Base-by-base conservation (phyloP, 2,113 vertebrate genomes). In the Oncorhynchus clarkii region DNA sequence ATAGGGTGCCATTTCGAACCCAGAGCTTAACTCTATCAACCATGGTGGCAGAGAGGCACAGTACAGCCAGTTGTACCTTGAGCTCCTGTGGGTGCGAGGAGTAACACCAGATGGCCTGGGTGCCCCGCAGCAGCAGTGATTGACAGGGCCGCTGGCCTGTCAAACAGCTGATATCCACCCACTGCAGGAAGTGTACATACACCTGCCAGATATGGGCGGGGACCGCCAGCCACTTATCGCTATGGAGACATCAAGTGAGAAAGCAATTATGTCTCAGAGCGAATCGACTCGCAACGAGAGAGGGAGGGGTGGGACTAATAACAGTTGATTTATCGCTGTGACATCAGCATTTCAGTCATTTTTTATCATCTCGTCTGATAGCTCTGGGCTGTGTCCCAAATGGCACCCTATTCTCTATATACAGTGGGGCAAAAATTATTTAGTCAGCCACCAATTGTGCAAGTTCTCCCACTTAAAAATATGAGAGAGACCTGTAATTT, bases 161-260 rank as follows among this genome's bases (percentile, higher is more conserved):
- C 59, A 94, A 85, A 66, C 96, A 97, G 90, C 93, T 90, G 39
- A 98, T 73, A 0, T 99, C 97, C 82, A 97, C 91, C 0, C 96
- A 94, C 89, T 98, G 95, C 91, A 98, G 88, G 0, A 95, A 97
- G 83, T 99, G 97, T 4, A 99, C 91, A 73, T 95, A 93, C 73
- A 99, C 89, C 92, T 96, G 96, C 97, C 98, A 99, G 39, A 94
- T 93, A 88, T 96, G 95, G 9, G 90, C 49, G 0, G 98, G 97
- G 0, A 71, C 89, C 0, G 94, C 94, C 90, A 95, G 91, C 97
- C 97, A 99, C 74, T 88, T 79, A 1, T 99, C 97, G 84, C 98
- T 99, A 81, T 0, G 3, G 79, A 88, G 68, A 78, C 72, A 86
- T 78, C 67, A 81, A 78, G 71, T 81, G 74, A 76, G 73, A 24